phyloP scores from a whole-genome alignment of 2,113 vertebrate species.

The Paedocypris sp. region DNA sequence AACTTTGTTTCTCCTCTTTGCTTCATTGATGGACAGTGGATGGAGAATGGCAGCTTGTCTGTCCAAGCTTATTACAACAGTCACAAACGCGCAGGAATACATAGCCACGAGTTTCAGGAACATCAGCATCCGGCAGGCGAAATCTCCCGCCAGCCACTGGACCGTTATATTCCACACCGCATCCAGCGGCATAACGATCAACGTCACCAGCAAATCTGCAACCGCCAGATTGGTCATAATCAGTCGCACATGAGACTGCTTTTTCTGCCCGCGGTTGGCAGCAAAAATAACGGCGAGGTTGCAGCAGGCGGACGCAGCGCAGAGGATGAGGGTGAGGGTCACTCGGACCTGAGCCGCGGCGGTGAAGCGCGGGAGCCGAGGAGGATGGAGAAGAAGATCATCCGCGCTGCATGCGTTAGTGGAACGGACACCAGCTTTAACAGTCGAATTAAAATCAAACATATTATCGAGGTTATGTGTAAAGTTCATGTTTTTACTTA shows the following conservation, averaged over 20 bases:
- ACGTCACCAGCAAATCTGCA: slow-evolving; percentile 71
- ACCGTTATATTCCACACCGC: slow-evolving; percentile 77
- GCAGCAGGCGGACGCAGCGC: slow-evolving; percentile 58
- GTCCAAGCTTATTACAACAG: slow-evolving; percentile 76
- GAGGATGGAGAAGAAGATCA: neutral
- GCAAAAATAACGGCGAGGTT: slow-evolving; percentile 66
- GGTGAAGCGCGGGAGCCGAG: slow-evolving; percentile 71
- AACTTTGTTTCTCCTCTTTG: slow-evolving; percentile 64
- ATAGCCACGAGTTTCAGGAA: slow-evolving; percentile 77
- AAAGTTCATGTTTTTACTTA: no score
- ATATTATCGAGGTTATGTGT: neutral
- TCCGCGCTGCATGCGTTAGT: neutral
- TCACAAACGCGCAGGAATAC: slow-evolving; percentile 76
- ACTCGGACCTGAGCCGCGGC: slow-evolving; percentile 68
- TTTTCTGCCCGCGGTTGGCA: slow-evolving; percentile 47
- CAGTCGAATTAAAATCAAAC: neutral
- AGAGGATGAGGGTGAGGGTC: slow-evolving; percentile 67
- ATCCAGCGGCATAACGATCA: slow-evolving; percentile 77
- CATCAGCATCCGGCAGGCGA: slow-evolving; percentile 72
- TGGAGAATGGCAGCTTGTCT: slow-evolving; percentile 71
- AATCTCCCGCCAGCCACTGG: slow-evolving; percentile 72
- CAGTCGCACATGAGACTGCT: slow-evolving; percentile 65
- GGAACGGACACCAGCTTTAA: neutral
- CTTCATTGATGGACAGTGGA: slow-evolving; percentile 64
- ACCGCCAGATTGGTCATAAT: slow-evolving; percentile 71